Base-by-base conservation (phyloP, 2,888 invertebrate genomes). In the Pollenia labialis region DNA sequence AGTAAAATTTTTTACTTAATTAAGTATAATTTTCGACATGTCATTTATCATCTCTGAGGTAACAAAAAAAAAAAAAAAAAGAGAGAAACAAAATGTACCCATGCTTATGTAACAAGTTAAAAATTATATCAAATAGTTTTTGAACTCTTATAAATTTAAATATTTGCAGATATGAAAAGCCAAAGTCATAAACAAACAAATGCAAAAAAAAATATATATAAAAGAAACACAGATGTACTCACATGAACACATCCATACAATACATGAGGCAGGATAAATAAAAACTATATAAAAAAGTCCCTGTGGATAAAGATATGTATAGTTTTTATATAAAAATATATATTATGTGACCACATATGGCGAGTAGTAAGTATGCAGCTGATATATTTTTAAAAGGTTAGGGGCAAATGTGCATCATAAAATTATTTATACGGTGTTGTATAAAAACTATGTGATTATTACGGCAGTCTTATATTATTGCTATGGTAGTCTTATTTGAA, bases 111-210 rank as follows among this genome's bases (percentile, higher is more conserved):
- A 56, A 52, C 56, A 87, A 81, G 62, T 72, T 81, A 68, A 81
- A 87, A 81, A 81, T 81, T 54, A 84, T 87, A 87, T 81, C 50
- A 84, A 87, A 87, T 87, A 81, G 84, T 84, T 87, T 72, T 68
- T 81, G 69, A 84, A 87, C 87, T 87, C 76, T 69, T 81, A 74
- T 56, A 81, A 62, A 87, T 87, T 81, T 84, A 87, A 87, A 84
- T 84, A 81, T 84, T 83, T 83, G 12, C 58, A 72, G 81, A 82
- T 81, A 80, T 56, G 72, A 72, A 42, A 71, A 75, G 71, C 18
- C 60, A 86, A 83, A 83, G 79, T 82, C 82, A 86, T 82, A 75
- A 82, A 82, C 75, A 80, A 77, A 74, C 56, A 81, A 79, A 81
- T 52, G 56, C 32, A 64, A 62, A 46, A 11, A 8, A 16, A 12